A percentile compares a stretch with the other conserved stretches of the same genome.
Conservation (phyloP, 2,113 vertebrate genomes). For the Odontesthes bonariensis region DNA sequence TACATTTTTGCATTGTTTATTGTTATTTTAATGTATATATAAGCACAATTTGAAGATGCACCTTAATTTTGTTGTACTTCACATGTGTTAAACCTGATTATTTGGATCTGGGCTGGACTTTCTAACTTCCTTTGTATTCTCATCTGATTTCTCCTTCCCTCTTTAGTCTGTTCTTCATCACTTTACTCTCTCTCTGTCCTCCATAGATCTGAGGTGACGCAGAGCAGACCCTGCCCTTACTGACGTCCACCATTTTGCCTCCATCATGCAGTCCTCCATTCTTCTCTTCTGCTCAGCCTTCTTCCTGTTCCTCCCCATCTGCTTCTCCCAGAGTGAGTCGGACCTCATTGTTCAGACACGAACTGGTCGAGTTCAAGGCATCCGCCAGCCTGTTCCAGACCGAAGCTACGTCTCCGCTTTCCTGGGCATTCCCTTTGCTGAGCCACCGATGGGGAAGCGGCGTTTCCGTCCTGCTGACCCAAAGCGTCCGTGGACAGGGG, state of each 20-base stretch:
- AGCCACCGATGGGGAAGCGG: constrained; percentile 85
- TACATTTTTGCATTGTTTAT: too few species aligned
- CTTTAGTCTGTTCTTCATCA: constrained; percentile 38
- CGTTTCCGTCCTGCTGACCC: constrained; percentile 88
- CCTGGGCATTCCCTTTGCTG: constrained; percentile 90
- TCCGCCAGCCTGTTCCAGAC: constrained; percentile 76
- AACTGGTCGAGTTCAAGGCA: constrained; percentile 83
- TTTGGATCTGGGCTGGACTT: too few species aligned
- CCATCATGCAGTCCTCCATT: constrained; percentile 67
- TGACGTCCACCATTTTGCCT: constrained; percentile 20
- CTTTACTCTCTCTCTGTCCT: constrained; percentile 40
- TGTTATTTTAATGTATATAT: too few species aligned
- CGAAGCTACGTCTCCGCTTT: constrained; percentile 84
- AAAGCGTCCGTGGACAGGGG: constrained; percentile 82
- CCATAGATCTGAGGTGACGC: constrained; percentile 66
- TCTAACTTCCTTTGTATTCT: neutral
- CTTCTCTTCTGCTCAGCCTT: constrained; percentile 56
- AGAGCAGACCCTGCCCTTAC: constrained; percentile 41
- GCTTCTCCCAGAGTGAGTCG: constrained; percentile 74
- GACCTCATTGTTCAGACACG: constrained; percentile 84
- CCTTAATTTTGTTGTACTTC: too few species aligned
- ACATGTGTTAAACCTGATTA: too few species aligned
- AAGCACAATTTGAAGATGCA: too few species aligned
- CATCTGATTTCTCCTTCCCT: constrained; percentile 36
- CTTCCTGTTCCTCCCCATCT: constrained; percentile 54